A percentile compares a stretch with the other conserved stretches of the same genome.
phyloP scores from a whole-genome alignment of 1,140 invertebrate species.

The Globodera rostochiensis region DNA sequence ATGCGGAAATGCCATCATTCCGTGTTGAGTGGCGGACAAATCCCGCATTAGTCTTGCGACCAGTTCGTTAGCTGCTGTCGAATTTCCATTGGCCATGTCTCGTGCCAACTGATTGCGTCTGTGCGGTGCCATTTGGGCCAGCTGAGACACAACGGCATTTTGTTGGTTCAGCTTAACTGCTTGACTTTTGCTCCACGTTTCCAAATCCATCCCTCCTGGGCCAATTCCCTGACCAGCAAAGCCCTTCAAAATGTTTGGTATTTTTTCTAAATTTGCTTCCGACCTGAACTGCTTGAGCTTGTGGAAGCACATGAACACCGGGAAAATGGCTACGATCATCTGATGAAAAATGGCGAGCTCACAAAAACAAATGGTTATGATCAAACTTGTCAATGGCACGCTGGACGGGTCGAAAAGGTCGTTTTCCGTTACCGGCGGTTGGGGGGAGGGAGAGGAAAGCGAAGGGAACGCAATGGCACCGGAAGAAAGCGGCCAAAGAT shows the following conservation, averaged over 20 bases:
- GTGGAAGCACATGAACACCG: slow-evolving; percentile 14
- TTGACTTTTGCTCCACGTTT: slow-evolving; percentile 10
- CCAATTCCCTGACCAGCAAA: background rate
- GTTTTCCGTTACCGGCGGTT: background rate
- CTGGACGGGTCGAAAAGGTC: background rate
- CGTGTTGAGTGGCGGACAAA: slow-evolving; percentile 4
- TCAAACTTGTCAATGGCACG: background rate
- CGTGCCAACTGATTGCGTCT: slow-evolving; percentile 15
- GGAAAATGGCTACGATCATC: slow-evolving; percentile 20
- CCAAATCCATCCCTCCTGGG: slow-evolving; percentile 4
- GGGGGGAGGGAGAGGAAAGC: background rate
- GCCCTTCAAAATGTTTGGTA: background rate
- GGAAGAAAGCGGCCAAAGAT: no score
- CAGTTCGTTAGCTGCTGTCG: slow-evolving; percentile 27
- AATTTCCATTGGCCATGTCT: slow-evolving; percentile 27
- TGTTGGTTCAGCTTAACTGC: slow-evolving; percentile 22
- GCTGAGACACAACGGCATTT: slow-evolving; percentile 24
- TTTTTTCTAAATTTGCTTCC: background rate
- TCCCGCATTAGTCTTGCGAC: slow-evolving; percentile 19
- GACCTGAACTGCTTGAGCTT: background rate
- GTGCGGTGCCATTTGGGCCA: slow-evolving; percentile 30
- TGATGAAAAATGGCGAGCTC: background rate
- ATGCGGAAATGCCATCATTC: slow-evolving; percentile 19
- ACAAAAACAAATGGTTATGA: background rate
- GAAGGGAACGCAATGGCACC: no score